These are phyloP conservation scores for Orestias chungarensis DNA, from an alignment of 2,797 vertebrate species.

Conservation along the genomic window DNA sequence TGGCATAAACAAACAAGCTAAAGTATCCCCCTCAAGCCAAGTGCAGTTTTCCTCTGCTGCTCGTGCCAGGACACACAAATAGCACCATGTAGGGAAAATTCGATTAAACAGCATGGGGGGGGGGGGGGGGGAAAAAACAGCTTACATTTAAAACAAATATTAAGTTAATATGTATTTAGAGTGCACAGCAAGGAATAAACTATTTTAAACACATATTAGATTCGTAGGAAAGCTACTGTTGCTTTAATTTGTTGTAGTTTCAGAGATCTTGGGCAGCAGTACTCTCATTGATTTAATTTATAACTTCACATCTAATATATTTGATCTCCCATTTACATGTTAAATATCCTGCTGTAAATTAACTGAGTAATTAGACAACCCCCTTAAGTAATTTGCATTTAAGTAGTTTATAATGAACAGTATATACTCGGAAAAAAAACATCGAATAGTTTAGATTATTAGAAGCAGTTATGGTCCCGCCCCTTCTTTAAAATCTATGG, in stretches of 20 bases:
- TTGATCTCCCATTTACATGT: conserved; percentile 3
- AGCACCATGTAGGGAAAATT: conserved; percentile 51
- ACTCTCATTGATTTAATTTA: conserved; percentile 18
- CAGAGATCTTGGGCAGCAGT: conserved; percentile 3
- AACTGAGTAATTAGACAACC: not conserved
- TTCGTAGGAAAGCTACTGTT: conserved; percentile 18
- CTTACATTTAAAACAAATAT: conserved; percentile 63
- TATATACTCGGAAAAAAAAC: conserved; percentile 1
- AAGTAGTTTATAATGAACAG: not conserved
- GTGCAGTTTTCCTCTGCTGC: conserved; percentile 59
- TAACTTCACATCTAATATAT: conserved; percentile 15
- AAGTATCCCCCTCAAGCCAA: conserved; percentile 56
- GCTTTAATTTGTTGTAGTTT: not conserved
- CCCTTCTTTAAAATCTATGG: not conserved
- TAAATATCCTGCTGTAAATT: conserved; percentile 12
- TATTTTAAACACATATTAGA: conserved; percentile 34
- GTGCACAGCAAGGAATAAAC: conserved; percentile 43
- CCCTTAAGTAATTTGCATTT: not conserved
- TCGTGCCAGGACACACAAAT: conserved; percentile 68
- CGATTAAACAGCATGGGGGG: conserved; percentile 59
- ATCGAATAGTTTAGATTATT: not conserved
- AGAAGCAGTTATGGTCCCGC: not conserved
- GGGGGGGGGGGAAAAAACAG: conserved; percentile 54
- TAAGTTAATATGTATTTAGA: conserved; percentile 56
- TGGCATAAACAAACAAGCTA: conserved; percentile 60